These are phyloP conservation scores for Halesus radiatus DNA, from an alignment of 1,140 invertebrate genomes.

Conservation along the genomic window DNA sequence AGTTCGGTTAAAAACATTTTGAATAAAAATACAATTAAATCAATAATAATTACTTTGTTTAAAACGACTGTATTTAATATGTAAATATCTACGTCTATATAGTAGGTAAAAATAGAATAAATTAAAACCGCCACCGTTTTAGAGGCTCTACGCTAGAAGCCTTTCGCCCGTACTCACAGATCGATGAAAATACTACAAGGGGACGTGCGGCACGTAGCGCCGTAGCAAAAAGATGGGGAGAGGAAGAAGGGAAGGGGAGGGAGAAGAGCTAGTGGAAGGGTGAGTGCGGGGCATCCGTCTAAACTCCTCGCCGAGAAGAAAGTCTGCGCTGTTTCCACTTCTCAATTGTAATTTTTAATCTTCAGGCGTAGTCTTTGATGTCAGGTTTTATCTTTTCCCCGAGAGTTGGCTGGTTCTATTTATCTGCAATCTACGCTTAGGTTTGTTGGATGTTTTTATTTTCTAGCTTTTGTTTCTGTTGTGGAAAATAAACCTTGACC, in stretches of 20 bases:
- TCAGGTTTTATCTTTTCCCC: background rate
- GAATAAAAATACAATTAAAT: no score
- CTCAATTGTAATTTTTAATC: conserved; percentile 1
- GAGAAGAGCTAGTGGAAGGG: no score
- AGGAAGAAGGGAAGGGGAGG: background rate
- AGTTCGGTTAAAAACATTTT: no score
- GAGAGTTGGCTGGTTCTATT: no score
- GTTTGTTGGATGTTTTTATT: no score
- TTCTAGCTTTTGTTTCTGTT: no score
- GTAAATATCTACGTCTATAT: no score
- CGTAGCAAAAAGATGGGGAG: background rate
- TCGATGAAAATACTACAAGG: conserved; percentile 30
- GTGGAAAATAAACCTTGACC: no score
- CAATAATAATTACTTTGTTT: no score
- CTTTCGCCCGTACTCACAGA: background rate
- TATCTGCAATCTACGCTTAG: no score
- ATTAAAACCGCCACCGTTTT: background rate
- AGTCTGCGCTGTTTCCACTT: background rate
- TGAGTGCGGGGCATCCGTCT: background rate
- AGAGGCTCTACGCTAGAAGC: background rate
- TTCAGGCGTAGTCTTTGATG: background rate
- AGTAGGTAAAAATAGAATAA: no score
- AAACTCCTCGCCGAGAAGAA: background rate
- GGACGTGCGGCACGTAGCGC: background rate
- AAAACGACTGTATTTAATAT: no score